Conservation (phyloP, 1,140 invertebrate genomes). For the Drusus annulatus region DNA sequence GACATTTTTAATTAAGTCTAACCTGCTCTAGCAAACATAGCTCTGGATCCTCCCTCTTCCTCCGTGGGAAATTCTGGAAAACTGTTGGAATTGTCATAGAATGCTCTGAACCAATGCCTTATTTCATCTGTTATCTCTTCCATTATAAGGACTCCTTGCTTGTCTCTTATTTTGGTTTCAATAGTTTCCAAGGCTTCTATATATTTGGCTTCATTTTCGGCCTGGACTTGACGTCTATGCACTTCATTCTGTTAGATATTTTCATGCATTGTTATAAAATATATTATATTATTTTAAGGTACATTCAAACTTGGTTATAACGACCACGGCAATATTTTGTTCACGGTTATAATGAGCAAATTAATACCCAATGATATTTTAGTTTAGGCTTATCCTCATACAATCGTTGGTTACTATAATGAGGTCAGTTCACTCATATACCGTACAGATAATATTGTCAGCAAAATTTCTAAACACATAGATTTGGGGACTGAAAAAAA, state of each 20-base stretch:
- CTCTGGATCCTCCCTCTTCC: conserved; percentile 88
- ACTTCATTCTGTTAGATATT: conserved; percentile 61
- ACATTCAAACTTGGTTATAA: too few species aligned
- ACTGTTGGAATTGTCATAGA: conserved; percentile 85
- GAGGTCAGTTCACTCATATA: too few species aligned
- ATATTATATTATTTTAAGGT: too few species aligned
- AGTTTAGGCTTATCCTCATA: too few species aligned
- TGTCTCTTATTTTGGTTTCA: conserved; percentile 75
- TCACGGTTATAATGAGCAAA: too few species aligned
- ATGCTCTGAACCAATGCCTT: conserved; percentile 86
- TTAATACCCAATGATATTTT: too few species aligned
- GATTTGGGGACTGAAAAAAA: too few species aligned
- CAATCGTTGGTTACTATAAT: too few species aligned
- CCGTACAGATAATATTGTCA: too few species aligned
- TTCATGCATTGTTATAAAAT: conserved; percentile 62
- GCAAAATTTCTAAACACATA: too few species aligned
- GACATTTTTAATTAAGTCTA: not conserved
- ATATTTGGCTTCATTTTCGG: conserved; percentile 75
- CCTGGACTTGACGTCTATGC: conserved; percentile 75
- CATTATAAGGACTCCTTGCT: conserved; percentile 79
- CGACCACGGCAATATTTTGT: too few species aligned
- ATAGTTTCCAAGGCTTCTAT: conserved; percentile 73
- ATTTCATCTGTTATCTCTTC: conserved; percentile 90
- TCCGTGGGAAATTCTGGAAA: conserved; percentile 93
- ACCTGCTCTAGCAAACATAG: conserved; percentile 86